Conservation (phyloP, 35 echinoderm and acorn worm genomes). For the Lytechinus variegatus region DNA sequence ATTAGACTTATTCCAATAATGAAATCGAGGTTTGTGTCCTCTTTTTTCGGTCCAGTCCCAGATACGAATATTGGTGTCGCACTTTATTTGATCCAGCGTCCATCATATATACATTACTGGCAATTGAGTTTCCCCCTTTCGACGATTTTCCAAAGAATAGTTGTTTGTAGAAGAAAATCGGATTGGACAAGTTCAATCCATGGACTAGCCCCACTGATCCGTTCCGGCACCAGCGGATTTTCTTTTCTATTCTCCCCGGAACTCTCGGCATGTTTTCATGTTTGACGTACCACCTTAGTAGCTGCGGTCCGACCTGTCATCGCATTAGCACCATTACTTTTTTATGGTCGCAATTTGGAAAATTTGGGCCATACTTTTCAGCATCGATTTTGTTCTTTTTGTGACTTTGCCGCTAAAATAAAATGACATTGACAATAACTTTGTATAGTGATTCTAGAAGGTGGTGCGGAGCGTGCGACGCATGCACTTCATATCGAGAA, state of each 20-base stretch:
- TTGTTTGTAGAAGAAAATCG: conserved; percentile 42
- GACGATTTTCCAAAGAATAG: not conserved
- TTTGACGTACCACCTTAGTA: conserved; percentile 43
- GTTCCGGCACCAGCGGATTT: conserved; percentile 33
- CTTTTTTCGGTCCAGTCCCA: not conserved
- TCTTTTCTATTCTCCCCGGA: conserved; percentile 1
- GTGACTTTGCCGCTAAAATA: not conserved
- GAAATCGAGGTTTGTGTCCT: not conserved
- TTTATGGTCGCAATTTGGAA: conserved; percentile 6
- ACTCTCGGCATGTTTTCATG: conserved; percentile 41
- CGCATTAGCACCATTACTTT: conserved; percentile 55
- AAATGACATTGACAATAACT: not conserved
- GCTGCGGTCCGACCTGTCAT: conserved; percentile 29
- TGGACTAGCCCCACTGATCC: not conserved
- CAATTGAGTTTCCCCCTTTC: conserved; percentile 24
- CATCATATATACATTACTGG: conserved; percentile 35
- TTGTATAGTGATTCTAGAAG: not conserved
- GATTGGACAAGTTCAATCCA: conserved; percentile 37
- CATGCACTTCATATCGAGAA: no score
- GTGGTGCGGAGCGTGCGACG: no score
- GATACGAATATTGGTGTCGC: conserved; percentile 10
- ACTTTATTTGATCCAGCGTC: not conserved
- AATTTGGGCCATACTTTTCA: conserved; percentile 1
- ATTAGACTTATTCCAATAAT: conserved; percentile 15
- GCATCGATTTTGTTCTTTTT: not conserved